Evolutionary conservation across 2,113 vertebrate species (phyloP).

Genomic region (Perognathus longimembris): DNA sequence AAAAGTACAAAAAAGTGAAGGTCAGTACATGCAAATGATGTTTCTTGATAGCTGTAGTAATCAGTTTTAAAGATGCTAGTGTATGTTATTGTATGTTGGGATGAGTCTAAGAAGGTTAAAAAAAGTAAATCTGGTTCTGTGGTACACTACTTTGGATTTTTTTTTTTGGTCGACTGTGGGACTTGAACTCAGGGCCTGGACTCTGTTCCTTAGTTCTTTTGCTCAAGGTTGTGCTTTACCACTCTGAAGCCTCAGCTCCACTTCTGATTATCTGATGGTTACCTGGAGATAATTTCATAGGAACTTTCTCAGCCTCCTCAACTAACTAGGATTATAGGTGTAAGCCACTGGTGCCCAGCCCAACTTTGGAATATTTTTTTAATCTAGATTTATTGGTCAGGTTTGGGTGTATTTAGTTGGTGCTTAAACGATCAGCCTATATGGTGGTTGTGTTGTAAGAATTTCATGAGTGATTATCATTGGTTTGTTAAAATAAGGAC

Average conservation of each 20-base stretch:
- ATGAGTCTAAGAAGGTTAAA: conserved; percentile 1
- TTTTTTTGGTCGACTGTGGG: neutral
- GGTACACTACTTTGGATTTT: conserved; percentile 5
- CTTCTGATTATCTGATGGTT: too few relatives aligned
- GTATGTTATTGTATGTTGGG: conserved; percentile 57
- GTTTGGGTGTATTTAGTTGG: conserved; percentile 24
- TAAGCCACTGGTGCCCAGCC: too few relatives aligned
- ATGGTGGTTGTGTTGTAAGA: conserved; percentile 56
- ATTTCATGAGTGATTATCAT: conserved; percentile 20
- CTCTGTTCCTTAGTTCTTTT: too few relatives aligned
- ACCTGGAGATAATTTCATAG: too few relatives aligned
- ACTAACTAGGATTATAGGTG: too few relatives aligned
- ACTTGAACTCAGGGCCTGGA: neutral
- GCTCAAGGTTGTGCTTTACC: too few relatives aligned
- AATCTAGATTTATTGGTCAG: neutral
- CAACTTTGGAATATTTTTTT: neutral
- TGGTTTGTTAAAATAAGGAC: conserved; percentile 58
- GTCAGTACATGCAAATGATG: conserved; percentile 29
- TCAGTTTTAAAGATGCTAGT: conserved; percentile 44
- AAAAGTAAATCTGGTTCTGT: conserved; percentile 11
- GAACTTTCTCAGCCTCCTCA: too few relatives aligned
- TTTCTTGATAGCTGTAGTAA: conserved; percentile 30
- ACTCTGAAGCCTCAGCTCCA: too few relatives aligned
- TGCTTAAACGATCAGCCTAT: neutral
- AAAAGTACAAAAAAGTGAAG: neutral